Base-by-base conservation (phyloP, 2,797 vertebrate species). In the Anisognathus igniventris region DNA sequence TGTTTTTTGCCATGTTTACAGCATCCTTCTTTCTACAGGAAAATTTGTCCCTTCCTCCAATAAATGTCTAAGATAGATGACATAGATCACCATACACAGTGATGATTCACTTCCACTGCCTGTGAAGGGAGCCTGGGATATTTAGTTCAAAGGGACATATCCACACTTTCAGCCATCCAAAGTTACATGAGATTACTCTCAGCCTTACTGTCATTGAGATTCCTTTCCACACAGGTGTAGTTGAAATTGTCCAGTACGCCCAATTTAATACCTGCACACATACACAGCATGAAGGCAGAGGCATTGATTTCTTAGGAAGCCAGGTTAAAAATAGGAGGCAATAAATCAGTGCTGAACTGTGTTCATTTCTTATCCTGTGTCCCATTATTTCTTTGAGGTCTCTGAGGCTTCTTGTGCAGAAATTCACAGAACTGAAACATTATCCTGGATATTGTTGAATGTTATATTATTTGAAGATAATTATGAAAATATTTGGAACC, bases 251-350 rank as follows among this genome's bases (percentile, higher is more conserved):
- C 51, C 85, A 71, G 78, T 87, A 93, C 94, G 68, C 45, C 60
- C 8, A 91, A 47, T 94, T 89, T 96, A 93, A 86, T 94, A 91
- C 84, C 72, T 85, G 71, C 57, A 77, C 74, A 45, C 39, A 92
- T 37, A 80, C 61, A 54, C 33, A 76, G 44, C 48, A 50, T 71
- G 57, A 94, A 61, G 5, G 0, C 7, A 6, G 45, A 71, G 83
- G 53, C 78, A 96, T 89, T 80, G 81, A 92, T 96, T 93, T 91
- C 85, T 89, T 79, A 80, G 60, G 60, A 93, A 96, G 92, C 23
- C 6, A 40, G 44, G 76, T 91, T 94, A 95, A 95, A 96, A 95
- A 96, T 94, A 92, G 90, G 90, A 94, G 72, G 71, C 61, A 95
- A 96, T 96, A 96, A 95, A 94, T 96, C 96, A 95, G 67, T 60